These are phyloP conservation scores for Heliconius nattereri DNA, from an alignment of 1,140 invertebrate genomes.

Conservation along the genomic window DNA sequence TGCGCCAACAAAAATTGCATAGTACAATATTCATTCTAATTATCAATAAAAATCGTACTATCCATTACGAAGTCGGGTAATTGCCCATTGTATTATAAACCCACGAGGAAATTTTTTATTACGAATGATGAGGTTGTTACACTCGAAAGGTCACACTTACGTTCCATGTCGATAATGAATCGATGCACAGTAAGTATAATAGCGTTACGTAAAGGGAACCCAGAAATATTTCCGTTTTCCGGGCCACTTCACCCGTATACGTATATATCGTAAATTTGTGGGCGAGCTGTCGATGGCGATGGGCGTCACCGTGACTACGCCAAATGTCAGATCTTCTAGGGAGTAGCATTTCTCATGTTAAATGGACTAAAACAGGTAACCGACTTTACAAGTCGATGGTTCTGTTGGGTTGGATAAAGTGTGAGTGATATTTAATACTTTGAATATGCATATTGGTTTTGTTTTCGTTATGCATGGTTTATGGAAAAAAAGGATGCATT, in stretches of 20 bases:
- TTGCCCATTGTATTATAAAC: slow-evolving; percentile 17
- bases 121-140: slow-evolving; percentile 28
- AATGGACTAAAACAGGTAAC: slow-evolving; percentile 57
- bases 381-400: slow-evolving; percentile 43
- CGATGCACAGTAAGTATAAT: slow-evolving; percentile 36
- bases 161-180: slow-evolving; percentile 53
- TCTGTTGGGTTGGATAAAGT: slow-evolving; percentile 26
- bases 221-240: slow-evolving; percentile 64
- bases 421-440: neutral
- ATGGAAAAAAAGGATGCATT: neutral
- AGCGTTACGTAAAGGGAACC: slow-evolving; percentile 55
- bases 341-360: slow-evolving; percentile 53
- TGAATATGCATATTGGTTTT: slow-evolving; percentile 1
- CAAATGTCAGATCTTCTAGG: slow-evolving; percentile 45
- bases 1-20: neutral
- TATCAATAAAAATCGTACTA: neutral
- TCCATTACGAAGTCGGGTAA: neutral
- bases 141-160: slow-evolving; percentile 52
- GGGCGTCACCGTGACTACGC: slow-evolving; percentile 62
- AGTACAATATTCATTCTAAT: neutral
- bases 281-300: slow-evolving; percentile 51
- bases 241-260: slow-evolving; percentile 62
- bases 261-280: slow-evolving; percentile 69
- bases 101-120: slow-evolving; percentile 19
- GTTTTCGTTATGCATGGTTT: neutral